Evolutionary conservation across 2,113 vertebrate genomes (phyloP).

Genomic region (Rynchops niger): DNA sequence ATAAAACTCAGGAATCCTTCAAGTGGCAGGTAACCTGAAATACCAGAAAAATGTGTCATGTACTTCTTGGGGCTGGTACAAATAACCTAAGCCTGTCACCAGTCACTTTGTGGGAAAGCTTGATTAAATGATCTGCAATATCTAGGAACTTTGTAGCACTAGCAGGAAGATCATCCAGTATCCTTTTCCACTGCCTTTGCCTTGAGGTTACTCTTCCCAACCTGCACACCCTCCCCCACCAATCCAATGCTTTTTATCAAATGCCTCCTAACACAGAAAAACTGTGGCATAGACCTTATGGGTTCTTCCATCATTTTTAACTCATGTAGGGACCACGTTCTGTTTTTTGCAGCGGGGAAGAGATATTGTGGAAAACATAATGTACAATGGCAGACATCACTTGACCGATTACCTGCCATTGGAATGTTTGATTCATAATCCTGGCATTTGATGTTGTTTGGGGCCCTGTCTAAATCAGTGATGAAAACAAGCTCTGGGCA

Average conservation of each 20-base stretch:
- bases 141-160: background rate
- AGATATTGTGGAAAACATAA: background rate
- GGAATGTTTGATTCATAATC: background rate
- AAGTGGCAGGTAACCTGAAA: background rate
- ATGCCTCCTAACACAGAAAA: background rate
- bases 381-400: background rate
- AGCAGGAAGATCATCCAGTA: background rate
- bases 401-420: background rate
- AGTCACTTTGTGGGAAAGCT: background rate
- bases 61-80: background rate
- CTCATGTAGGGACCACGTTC: background rate
- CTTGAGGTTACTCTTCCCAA: background rate
- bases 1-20: background rate
- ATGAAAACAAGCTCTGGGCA: background rate
- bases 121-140: background rate
- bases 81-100: background rate
- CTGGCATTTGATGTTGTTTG: background rate
- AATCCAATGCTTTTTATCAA: background rate
- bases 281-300: background rate
- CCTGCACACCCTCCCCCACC: fast-evolving
- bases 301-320: background rate
- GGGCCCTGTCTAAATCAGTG: background rate
- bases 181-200: background rate
- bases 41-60: background rate
- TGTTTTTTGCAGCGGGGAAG: background rate